Conservation (phyloP, 30 jellyfish, hydroid and myxozoan species). For the Hydractinia symbiolongicarpus region DNA sequence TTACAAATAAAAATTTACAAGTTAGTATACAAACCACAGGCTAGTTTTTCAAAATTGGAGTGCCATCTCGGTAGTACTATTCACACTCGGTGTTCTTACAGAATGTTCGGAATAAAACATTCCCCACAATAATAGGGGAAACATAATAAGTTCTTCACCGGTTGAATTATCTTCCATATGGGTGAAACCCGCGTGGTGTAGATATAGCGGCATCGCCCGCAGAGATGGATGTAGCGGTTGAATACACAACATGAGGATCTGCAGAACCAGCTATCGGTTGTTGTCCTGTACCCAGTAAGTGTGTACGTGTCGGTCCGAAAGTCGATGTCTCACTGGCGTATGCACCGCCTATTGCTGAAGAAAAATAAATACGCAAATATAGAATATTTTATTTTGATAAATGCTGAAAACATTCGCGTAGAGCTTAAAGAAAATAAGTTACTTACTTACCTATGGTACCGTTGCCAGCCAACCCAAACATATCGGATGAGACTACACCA, state of each 20-base stretch:
- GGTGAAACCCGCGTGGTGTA: conserved; percentile 33
- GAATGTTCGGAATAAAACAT: too few species aligned
- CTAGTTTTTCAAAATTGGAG: too few species aligned
- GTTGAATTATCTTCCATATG: conserved; percentile 22
- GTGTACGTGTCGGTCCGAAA: conserved; percentile 30
- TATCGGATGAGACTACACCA: conserved; percentile 15
- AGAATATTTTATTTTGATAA: background rate
- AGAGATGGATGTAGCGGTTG: conserved; percentile 30
- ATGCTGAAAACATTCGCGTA: background rate
- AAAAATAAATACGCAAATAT: too few species aligned
- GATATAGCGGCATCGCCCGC: conserved; percentile 31
- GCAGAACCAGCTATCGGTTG: conserved; percentile 40
- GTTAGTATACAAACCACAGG: too few species aligned
- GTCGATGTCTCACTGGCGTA: conserved; percentile 34
- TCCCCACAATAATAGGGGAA: too few species aligned
- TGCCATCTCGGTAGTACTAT: too few species aligned
- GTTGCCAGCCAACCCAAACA: conserved; percentile 18
- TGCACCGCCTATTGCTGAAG: conserved; percentile 24
- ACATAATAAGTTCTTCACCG: too few species aligned
- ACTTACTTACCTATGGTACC: conserved; percentile 12
- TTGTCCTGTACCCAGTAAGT: conserved; percentile 16
- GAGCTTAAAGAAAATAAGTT: background rate
- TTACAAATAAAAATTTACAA: too few species aligned
- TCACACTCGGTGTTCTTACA: too few species aligned
- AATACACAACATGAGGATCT: conserved; percentile 38